A percentile compares a stretch with the other conserved stretches of the same genome.
These are phyloP conservation scores for Polyodon spathula DNA, from an alignment of 2,113 vertebrate genomes.

Conservation along the genomic window DNA sequence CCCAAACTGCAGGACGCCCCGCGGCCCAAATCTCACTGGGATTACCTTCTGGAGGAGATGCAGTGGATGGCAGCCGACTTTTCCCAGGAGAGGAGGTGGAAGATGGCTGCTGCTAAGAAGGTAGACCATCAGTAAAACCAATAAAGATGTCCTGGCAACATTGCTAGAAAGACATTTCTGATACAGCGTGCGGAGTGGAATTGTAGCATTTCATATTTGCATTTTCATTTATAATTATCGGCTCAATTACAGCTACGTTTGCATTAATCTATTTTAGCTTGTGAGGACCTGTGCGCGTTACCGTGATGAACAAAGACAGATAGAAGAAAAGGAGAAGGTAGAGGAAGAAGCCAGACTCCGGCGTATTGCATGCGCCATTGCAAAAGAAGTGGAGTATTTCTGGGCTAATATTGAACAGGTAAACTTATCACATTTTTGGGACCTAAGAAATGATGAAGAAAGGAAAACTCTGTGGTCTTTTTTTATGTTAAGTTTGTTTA, in stretches of 20 bases:
- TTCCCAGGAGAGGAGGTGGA: conserved; percentile 93
- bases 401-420: conserved; percentile 91
- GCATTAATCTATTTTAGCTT: conserved; percentile 63
- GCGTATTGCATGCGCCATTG: conserved; percentile 75
- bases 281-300: conserved; percentile 81
- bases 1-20: conserved; percentile 85
- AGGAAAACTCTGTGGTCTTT: neutral
- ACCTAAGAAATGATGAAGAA: neutral
- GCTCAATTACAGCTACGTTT: too few relatives aligned
- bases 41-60: conserved; percentile 95
- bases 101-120: conserved; percentile 91
- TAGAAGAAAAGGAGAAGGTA: conserved; percentile 62
- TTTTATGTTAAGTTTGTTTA: neutral
- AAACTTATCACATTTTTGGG: neutral
- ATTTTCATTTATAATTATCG: too few relatives aligned
- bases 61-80: conserved; percentile 98
- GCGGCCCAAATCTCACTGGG: conserved; percentile 90
- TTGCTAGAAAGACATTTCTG: too few relatives aligned
- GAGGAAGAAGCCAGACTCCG: conserved; percentile 72
- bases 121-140: conserved; percentile 38
- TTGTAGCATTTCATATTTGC: too few relatives aligned
- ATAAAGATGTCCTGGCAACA: neutral
- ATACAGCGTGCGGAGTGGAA: too few relatives aligned
- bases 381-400: conserved; percentile 81
- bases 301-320: too few relatives aligned